Percentiles rank a stretch among this genome's conserved stretches.
Conservation (phyloP, 2,113 vertebrate species). For the Daphoenositta chrysoptera region DNA sequence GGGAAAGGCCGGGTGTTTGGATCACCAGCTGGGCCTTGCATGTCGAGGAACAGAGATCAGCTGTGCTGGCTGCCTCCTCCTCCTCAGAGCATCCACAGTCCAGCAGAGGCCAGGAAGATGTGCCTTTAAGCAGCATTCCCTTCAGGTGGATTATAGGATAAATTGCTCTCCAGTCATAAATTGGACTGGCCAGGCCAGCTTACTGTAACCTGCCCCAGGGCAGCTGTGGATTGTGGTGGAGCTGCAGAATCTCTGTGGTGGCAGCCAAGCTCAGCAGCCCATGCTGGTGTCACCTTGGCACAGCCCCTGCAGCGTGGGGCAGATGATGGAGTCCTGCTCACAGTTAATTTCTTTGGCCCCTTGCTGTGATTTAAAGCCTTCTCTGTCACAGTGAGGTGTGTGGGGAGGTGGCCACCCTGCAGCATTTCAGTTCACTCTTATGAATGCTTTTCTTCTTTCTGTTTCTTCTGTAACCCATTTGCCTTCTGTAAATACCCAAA, state of each 20-base stretch:
- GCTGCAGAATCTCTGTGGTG: background rate
- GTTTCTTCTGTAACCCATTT: background rate
- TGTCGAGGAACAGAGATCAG: background rate
- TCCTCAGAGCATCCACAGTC: background rate
- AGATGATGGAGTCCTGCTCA: background rate
- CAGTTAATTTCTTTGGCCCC: background rate
- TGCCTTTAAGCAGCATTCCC: background rate
- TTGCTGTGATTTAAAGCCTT: background rate
- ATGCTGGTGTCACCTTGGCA: background rate
- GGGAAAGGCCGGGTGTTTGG: background rate
- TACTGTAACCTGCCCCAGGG: background rate
- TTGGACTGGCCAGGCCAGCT: background rate
- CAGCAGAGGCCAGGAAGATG: background rate
- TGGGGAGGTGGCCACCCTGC: background rate
- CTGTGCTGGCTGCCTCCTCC: background rate
- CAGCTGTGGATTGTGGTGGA: background rate
- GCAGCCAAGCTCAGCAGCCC: background rate
- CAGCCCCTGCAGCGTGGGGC: fast-evolving
- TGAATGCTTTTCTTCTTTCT: background rate
- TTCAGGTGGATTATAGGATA: background rate
- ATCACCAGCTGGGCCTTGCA: background rate
- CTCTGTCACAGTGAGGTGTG: background rate
- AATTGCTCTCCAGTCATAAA: background rate
- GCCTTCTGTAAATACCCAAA: background rate
- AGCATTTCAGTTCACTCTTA: background rate